phyloP scores from a whole-genome alignment of 2,113 vertebrate species.

The Cebidichthys violaceus region DNA sequence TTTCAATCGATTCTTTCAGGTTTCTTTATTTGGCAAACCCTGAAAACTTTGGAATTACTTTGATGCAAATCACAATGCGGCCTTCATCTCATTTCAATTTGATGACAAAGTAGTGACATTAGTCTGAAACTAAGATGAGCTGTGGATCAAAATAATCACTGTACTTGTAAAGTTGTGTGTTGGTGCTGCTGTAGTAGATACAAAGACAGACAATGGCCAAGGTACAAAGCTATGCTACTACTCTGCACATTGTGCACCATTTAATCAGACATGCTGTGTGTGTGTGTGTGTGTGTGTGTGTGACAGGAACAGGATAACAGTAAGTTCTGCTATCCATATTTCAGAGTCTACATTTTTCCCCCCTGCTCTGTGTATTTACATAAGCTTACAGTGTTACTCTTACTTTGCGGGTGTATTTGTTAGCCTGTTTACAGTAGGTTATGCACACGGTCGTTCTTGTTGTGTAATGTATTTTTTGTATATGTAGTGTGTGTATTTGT shows the following conservation, averaged over 20 bases:
- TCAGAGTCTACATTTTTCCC: slow-evolving; percentile 36
- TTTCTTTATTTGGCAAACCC: slow-evolving; percentile 34
- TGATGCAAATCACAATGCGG: slow-evolving; percentile 30
- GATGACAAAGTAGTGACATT: slow-evolving; percentile 38
- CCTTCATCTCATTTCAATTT: slow-evolving; percentile 33
- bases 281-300: slow-evolving; percentile 14
- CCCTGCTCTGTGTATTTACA: slow-evolving; percentile 18
- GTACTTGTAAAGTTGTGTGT: slow-evolving; percentile 41
- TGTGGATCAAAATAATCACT: slow-evolving; percentile 33
- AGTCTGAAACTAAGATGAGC: slow-evolving; percentile 32
- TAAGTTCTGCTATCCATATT: slow-evolving; percentile 28
- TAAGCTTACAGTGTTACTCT: slow-evolving; percentile 24
- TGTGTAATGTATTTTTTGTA: slow-evolving; percentile 34
- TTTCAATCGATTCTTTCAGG: slow-evolving; percentile 44
- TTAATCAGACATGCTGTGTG: slow-evolving; percentile 40
- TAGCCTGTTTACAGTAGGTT: slow-evolving; percentile 21
- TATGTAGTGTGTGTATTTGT: slow-evolving; percentile 6
- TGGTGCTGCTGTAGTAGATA: slow-evolving; percentile 37
- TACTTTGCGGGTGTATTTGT: slow-evolving; percentile 43
- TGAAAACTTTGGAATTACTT: slow-evolving; percentile 46
- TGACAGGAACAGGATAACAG: slow-evolving; percentile 19
- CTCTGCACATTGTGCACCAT: slow-evolving; percentile 44
- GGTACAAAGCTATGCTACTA: slow-evolving; percentile 42
- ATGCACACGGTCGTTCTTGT: slow-evolving; percentile 25
- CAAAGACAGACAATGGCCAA: slow-evolving; percentile 53